Evolutionary conservation across 2,113 vertebrate species (phyloP).

Genomic region (Oncorhynchus keta): DNA sequence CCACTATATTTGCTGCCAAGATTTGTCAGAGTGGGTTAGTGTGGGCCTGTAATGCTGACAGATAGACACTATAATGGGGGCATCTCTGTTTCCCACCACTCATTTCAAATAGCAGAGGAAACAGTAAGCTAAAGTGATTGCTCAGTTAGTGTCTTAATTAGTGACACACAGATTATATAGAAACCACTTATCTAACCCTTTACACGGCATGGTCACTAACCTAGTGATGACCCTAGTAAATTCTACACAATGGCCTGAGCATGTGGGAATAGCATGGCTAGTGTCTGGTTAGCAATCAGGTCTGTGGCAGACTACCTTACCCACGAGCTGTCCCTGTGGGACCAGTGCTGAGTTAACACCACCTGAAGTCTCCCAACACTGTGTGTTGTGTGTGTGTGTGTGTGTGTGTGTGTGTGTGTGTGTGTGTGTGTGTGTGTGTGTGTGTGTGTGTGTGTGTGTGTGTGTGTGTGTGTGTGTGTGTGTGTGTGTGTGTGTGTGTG

Average conservation of each 20-base stretch:
- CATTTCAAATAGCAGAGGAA: not conserved
- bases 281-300: slow-evolving; percentile 44
- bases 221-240: not conserved
- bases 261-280: not conserved
- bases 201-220: not conserved
- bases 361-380: slow-evolving; percentile 34
- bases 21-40: slow-evolving; percentile 36
- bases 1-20: slow-evolving; percentile 27
- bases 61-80: not conserved
- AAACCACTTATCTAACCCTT: not conserved
- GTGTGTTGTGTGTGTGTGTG: not conserved
- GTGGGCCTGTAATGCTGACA: not conserved
- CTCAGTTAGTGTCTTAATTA: not conserved
- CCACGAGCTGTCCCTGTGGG: slow-evolving; percentile 29
- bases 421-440: not conserved
- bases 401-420: not conserved
- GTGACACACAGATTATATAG: not conserved
- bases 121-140: not conserved
- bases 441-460: not conserved
- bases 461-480: not conserved
- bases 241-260: slow-evolving; percentile 3
- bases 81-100: not conserved
- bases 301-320: slow-evolving; percentile 43
- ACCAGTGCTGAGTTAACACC: slow-evolving; percentile 37
- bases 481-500: not conserved